Base-by-base conservation (phyloP, 2,888 invertebrate species). In the Aproaerema taeniolella region DNA sequence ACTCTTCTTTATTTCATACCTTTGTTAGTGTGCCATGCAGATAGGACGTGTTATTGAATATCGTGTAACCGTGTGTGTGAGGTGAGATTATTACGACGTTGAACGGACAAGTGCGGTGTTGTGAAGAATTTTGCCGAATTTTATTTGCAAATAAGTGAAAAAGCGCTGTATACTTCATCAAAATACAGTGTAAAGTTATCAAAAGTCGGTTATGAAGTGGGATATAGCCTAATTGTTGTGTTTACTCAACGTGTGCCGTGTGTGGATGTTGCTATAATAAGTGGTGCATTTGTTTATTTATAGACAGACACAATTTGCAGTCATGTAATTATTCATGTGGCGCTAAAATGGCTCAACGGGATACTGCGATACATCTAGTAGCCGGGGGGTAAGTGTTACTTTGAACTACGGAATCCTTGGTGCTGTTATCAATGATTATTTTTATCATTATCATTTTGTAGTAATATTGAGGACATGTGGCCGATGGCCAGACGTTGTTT, bases 291-390 rank as follows among this genome's bases (percentile, higher is more conserved):
- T 87, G 86, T 87, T 87, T 87, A 87, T 87, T 87, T 87, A 82
- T 87, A 87, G 87, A 81, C 71, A 64, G 73, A 69, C 70, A 75
- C 68, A 74, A 72, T 76, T 80, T 73, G 73, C 78, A 82, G 82
- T 78, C 76, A 87, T 87, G 87, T 87, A 82, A 85, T 77, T 77
- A 71, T 62, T 60, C 51, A 57, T 67, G 74, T 67, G 73, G 67
- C 70, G 69, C 63, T 77, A 82, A 72, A 73, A 92, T 92, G 92
- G 90, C 91, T 89, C 92, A 93, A 79, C 90, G 89, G 81, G 96
- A 96, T 87, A 95, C 95, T 57, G 90, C 96, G 60, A 96, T 97
- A 86, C 97, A 97, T 88, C 91, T 97, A 67, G 89, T 97, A 64
- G 97, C 97, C 78, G 97, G 97, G 90, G 97, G 97, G 97, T 97